A percentile compares a stretch with the other conserved stretches of the same genome.
These are phyloP conservation scores for Pseudeuparius sepicola DNA, from an alignment of 2,888 invertebrate species.

Conservation along the genomic window DNA sequence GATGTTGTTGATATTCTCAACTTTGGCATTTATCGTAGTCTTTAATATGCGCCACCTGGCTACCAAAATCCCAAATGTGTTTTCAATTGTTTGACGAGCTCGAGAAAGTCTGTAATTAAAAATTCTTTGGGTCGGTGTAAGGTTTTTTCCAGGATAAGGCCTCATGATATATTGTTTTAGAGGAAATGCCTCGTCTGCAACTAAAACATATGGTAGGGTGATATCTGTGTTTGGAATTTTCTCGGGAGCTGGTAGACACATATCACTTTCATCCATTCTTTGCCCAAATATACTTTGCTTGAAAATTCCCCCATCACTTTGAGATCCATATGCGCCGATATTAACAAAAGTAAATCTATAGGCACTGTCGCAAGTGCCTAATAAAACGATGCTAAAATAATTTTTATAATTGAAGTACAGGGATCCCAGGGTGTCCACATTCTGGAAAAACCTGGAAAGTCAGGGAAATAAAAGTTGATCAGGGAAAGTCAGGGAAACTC, in stretches of 20 bases:
- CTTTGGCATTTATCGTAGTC: slow-evolving; percentile 21
- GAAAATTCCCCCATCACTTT: slow-evolving; percentile 17
- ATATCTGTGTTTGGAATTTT: too few relatives aligned
- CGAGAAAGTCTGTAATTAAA: slow-evolving; percentile 25
- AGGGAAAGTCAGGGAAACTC: too few relatives aligned
- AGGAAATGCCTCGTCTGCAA: slow-evolving; percentile 24
- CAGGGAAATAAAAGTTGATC: too few relatives aligned
- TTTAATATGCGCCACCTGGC: slow-evolving; percentile 23
- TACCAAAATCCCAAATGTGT: slow-evolving; percentile 26
- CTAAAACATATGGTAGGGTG: too few relatives aligned
- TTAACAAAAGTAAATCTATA: slow-evolving; percentile 15
- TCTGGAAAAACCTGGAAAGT: too few relatives aligned
- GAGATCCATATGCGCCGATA: slow-evolving; percentile 16
- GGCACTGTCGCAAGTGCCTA: slow-evolving; percentile 13
- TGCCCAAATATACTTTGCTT: slow-evolving; percentile 18
- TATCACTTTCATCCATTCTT: too few relatives aligned
- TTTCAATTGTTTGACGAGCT: slow-evolving; percentile 23
- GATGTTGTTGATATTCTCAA: slow-evolving; percentile 24
- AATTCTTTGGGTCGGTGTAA: slow-evolving; percentile 18
- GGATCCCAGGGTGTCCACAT: too few relatives aligned
- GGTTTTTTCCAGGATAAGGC: too few relatives aligned
- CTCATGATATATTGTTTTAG: too few relatives aligned
- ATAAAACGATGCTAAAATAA: slow-evolving; percentile 18
- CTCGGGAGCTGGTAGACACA: too few relatives aligned
- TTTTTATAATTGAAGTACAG: slow-evolving; percentile 20